Percentiles rank a stretch among this genome's conserved stretches.
These are phyloP conservation scores for Lochmaea capreae DNA, from an alignment of 2,888 invertebrate genomes.

Conservation along the genomic window DNA sequence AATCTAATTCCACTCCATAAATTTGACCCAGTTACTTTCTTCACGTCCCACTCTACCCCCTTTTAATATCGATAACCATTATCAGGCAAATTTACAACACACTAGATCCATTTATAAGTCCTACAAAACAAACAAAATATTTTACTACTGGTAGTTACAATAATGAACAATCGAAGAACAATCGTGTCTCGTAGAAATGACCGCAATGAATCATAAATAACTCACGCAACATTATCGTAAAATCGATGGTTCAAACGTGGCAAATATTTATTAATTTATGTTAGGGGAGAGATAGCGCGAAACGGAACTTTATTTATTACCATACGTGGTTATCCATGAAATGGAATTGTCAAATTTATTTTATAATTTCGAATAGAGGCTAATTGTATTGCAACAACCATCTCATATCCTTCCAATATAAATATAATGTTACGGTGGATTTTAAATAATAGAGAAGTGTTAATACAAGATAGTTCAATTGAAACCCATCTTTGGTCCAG, in stretches of 20 bases:
- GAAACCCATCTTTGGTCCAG: no score
- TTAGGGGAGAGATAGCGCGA: constrained; percentile 9
- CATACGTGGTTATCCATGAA: not conserved
- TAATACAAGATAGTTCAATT: no score
- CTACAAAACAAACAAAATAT: constrained; percentile 7
- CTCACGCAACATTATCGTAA: constrained; percentile 40
- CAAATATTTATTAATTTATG: constrained; percentile 32
- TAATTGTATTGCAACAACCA: no score
- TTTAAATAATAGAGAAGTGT: no score
- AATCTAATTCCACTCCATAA: no score
- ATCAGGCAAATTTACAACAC: not conserved
- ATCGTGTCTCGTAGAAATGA: constrained; percentile 32
- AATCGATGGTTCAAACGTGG: constrained; percentile 34
- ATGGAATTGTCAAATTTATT: constrained; percentile 4
- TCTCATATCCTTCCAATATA: not conserved
- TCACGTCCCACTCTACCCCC: no score
- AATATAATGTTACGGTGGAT: constrained; percentile 1
- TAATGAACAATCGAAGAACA: constrained; percentile 20
- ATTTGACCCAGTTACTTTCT: no score
- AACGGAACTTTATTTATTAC: constrained; percentile 16
- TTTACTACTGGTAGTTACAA: constrained; percentile 15
- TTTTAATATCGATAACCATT: no score
- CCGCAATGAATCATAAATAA: constrained; percentile 40
- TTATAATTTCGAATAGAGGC: not conserved
- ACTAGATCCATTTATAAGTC: constrained; percentile 12